These are phyloP conservation scores for Dasyurus viverrinus DNA, from an alignment of 2,113 vertebrate genomes.

Conservation along the genomic window DNA sequence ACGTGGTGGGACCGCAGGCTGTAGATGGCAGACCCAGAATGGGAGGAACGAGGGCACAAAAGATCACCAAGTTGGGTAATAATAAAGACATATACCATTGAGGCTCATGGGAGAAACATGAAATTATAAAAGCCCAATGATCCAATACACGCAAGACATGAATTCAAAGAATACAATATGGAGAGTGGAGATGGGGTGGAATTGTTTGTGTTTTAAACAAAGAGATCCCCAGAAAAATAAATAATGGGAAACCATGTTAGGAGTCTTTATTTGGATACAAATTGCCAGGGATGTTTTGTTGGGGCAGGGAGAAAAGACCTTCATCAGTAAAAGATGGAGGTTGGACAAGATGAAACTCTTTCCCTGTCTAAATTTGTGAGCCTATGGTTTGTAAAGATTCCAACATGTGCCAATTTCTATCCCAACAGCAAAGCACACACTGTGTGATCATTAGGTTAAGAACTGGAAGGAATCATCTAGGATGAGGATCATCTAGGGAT, in stretches of 20 bases:
- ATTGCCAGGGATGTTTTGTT: neutral
- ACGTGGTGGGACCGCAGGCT: neutral
- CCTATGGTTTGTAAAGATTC: neutral
- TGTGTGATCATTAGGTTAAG: neutral
- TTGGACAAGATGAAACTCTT: neutral
- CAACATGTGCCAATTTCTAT: neutral
- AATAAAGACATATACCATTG: neutral
- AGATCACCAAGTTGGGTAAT: neutral
- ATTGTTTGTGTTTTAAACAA: neutral
- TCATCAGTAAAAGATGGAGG: too few relatives aligned
- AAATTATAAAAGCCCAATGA: neutral
- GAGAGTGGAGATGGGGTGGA: neutral
- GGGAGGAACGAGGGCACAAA: too few relatives aligned
- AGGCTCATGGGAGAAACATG: neutral
- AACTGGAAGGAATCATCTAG: neutral
- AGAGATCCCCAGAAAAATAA: neutral
- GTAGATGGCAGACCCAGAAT: neutral
- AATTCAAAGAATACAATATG: neutral
- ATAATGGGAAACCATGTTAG: accelerated
- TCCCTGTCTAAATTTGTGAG: neutral
- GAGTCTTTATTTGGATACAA: accelerated
- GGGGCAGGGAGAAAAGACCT: neutral
- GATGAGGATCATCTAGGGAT: neutral
- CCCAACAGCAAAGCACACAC: neutral
- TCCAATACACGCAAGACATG: neutral